phyloP scores from a whole-genome alignment of 2,113 vertebrate species.

The Ivindomyrus marchei region DNA sequence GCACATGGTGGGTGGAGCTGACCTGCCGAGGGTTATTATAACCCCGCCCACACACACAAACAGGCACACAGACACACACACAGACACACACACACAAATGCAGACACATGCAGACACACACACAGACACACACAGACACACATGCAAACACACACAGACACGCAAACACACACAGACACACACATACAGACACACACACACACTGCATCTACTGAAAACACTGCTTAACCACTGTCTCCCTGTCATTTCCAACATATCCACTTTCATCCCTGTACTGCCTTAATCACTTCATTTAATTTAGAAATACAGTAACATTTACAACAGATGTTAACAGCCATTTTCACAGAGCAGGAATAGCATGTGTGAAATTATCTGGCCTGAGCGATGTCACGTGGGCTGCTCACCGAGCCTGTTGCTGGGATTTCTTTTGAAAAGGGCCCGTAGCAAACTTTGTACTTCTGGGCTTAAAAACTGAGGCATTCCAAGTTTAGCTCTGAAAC shows the following conservation, averaged over 20 bases:
- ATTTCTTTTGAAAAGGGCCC: slow-evolving; percentile 73
- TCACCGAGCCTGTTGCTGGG: slow-evolving; percentile 68
- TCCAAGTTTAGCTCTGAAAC: slow-evolving; percentile 66
- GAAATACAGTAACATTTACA: not conserved
- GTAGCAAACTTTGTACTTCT: slow-evolving; percentile 70
- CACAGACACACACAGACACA: no score
- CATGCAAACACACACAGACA: not conserved
- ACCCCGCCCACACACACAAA: not conserved
- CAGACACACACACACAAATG: not conserved
- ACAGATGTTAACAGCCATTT: not conserved
- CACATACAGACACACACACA: not conserved
- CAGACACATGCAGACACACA: no score
- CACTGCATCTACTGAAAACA: not conserved
- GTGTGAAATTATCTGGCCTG: not conserved
- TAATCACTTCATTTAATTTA: not conserved
- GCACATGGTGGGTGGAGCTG: not conserved
- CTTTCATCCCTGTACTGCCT: not conserved
- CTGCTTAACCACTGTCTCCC: not conserved
- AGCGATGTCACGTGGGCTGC: not conserved
- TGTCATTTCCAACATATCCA: not conserved
- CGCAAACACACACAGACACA: no score
- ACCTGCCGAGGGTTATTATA: not conserved
- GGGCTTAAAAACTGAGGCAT: slow-evolving; percentile 73
- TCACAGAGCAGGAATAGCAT: not conserved
- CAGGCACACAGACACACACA: not conserved